Evolutionary conservation across 2,113 vertebrate species (phyloP).

Genomic region (Megaceryle torquata): DNA sequence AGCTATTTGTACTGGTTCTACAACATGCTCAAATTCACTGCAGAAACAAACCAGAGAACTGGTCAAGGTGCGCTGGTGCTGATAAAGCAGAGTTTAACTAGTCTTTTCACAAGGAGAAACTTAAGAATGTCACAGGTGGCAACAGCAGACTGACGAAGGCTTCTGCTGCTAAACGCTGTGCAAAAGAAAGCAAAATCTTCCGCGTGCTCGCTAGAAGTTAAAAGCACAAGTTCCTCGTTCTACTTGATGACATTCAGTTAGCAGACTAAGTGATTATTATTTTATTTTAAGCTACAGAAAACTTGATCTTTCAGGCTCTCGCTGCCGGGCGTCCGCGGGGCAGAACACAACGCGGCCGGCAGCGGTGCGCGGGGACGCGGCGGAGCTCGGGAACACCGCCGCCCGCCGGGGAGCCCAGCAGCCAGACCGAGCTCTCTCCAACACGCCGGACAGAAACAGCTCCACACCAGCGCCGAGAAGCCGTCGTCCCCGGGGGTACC

Average conservation of each 20-base stretch:
- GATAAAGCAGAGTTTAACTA: not conserved
- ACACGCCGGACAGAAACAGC: not conserved
- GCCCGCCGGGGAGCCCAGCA: too few relatives aligned
- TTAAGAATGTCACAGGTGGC: not conserved
- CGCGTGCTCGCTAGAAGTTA: not conserved
- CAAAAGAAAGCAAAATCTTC: not conserved
- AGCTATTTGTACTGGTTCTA: rapidly evolving
- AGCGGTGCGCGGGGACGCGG: too few relatives aligned
- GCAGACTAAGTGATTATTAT: too few relatives aligned
- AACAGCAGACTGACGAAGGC: not conserved
- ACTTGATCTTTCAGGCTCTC: too few relatives aligned
- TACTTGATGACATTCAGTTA: not conserved
- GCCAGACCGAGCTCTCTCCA: not conserved
- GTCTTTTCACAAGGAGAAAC: not conserved
- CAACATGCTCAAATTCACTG: not conserved
- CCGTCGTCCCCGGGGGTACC: too few relatives aligned
- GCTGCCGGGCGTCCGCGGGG: not conserved
- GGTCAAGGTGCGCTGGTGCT: not conserved
- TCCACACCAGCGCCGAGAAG: not conserved
- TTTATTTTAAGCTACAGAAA: not conserved
- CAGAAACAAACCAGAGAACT: not conserved
- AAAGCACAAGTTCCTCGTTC: not conserved
- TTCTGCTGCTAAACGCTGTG: not conserved
- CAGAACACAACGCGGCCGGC: not conserved
- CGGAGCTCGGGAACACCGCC: not conserved